Evolutionary conservation across 2,113 vertebrate genomes (phyloP).

Genomic region (Cyprinus carpio): DNA sequence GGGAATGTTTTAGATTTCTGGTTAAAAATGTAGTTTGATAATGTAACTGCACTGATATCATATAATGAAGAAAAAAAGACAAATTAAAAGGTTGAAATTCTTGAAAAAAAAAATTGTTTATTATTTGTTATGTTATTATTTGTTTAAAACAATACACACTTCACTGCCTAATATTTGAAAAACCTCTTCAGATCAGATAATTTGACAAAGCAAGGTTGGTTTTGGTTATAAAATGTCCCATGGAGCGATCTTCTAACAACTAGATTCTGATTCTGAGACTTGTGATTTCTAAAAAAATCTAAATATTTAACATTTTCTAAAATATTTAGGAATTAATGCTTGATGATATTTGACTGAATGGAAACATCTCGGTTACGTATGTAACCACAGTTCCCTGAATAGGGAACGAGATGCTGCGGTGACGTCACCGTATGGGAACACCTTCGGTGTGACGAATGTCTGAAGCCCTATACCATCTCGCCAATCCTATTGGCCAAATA

Average conservation of each 20-base stretch:
- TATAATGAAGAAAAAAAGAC: neutral
- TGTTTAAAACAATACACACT: neutral
- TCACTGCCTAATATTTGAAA: neutral
- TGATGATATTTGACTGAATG: too few relatives aligned
- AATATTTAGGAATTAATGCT: too few relatives aligned
- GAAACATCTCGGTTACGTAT: too few relatives aligned
- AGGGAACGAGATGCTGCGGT: too few relatives aligned
- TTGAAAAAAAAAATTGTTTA: neutral
- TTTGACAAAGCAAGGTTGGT: neutral
- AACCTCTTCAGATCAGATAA: neutral
- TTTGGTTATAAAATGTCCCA: neutral
- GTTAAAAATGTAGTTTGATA: neutral
- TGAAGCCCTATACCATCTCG: too few relatives aligned
- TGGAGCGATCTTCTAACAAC: neutral
- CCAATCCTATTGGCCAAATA: too few relatives aligned
- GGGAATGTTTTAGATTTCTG: neutral
- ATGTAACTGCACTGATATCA: neutral
- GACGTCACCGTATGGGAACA: too few relatives aligned
- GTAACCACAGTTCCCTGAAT: too few relatives aligned
- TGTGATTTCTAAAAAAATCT: too few relatives aligned
- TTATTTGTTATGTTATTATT: neutral
- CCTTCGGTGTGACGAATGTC: too few relatives aligned
- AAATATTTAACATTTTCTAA: too few relatives aligned
- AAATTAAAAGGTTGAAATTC: neutral
- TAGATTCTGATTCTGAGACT: too few relatives aligned